These are phyloP conservation scores for Phylloscopus whistleri DNA, from an alignment of 2,113 vertebrate species.

Conservation along the genomic window DNA sequence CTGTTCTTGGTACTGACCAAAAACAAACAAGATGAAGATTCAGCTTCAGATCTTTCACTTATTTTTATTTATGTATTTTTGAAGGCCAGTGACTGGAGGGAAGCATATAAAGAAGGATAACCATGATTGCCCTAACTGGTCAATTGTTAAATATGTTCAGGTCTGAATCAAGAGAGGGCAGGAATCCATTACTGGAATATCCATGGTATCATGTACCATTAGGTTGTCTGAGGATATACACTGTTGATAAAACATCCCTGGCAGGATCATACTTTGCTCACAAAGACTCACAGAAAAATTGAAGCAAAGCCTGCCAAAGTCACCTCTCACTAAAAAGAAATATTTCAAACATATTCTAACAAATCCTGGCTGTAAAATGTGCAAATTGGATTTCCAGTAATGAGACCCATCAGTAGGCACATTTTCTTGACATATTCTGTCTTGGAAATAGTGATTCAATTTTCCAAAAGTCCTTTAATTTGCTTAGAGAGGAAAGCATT, in stretches of 20 bases:
- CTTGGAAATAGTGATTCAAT: neutral
- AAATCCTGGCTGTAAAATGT: conserved; percentile 10
- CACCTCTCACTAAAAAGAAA: neutral
- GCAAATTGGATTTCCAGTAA: conserved; percentile 31
- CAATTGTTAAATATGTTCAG: neutral
- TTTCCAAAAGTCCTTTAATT: conserved; percentile 21
- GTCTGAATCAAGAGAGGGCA: neutral
- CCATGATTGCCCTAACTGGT: neutral
- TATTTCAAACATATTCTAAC: conserved; percentile 1
- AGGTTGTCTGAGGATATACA: neutral
- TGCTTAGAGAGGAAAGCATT: conserved; percentile 7
- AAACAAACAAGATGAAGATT: neutral
- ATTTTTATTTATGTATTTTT: neutral
- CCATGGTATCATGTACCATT: neutral
- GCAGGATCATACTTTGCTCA: neutral
- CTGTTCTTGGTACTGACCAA: neutral
- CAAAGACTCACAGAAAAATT: neutral
- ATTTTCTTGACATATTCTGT: conserved; percentile 2
- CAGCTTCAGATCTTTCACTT: neutral
- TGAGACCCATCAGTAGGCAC: neutral
- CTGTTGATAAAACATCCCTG: neutral
- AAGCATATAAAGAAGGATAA: neutral
- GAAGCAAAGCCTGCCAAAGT: neutral
- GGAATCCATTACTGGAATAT: neutral
- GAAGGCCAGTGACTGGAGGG: neutral